Evolutionary conservation across 2,888 invertebrate species (phyloP).

Genomic region (Pterostichus madidus): DNA sequence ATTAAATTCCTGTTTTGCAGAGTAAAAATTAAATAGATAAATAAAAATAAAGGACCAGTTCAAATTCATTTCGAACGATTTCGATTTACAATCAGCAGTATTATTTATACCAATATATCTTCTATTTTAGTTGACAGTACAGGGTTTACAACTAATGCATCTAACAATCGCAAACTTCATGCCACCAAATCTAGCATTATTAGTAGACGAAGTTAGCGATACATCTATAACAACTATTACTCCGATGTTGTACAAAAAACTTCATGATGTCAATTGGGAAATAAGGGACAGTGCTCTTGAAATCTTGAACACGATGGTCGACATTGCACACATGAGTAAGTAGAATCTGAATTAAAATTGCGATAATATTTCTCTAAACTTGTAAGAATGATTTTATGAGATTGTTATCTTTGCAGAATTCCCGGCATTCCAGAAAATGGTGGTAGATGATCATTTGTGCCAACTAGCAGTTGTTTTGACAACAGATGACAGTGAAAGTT

Average conservation of each 20-base stretch:
- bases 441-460: constrained; percentile 83
- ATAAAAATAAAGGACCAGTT: no score
- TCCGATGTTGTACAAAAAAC: constrained; percentile 83
- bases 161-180: constrained; percentile 87
- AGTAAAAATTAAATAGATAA: no score
- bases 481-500: constrained; percentile 85
- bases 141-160: constrained; percentile 85
- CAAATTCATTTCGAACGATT: no score
- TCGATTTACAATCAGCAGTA: no score
- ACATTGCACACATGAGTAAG: constrained; percentile 86
- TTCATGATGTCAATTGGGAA: constrained; percentile 88
- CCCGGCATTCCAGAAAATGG: constrained; percentile 86
- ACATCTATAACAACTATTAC: constrained; percentile 79
- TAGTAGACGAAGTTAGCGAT: constrained; percentile 84
- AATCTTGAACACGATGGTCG: constrained; percentile 84
- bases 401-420: constrained; percentile 80
- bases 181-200: constrained; percentile 86
- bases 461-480: constrained; percentile 83
- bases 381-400: no score
- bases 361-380: no score
- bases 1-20: no score
- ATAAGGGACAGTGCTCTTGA: constrained; percentile 88
- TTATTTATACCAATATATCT: no score
- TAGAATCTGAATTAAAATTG: constrained; percentile 67
- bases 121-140: constrained; percentile 75